These are phyloP conservation scores for Caenorhabditis afra DNA, from an alignment of 2,888 invertebrate species.

Conservation along the genomic window DNA sequence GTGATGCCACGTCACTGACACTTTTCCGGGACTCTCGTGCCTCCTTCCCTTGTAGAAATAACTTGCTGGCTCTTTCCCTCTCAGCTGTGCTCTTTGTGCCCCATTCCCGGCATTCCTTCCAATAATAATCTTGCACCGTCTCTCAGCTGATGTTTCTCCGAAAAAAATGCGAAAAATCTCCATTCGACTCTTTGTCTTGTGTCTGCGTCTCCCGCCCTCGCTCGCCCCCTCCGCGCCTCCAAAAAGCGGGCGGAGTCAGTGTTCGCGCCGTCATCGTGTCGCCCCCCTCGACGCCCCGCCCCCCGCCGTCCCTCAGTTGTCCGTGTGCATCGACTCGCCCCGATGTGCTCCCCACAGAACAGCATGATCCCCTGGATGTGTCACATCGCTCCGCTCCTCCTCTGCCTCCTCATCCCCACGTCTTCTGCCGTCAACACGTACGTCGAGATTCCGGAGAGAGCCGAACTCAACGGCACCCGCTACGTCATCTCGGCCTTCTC, in stretches of 20 bases:
- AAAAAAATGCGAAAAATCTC: constrained; percentile 17
- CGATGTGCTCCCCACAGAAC: too few species aligned
- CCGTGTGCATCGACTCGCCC: neutral
- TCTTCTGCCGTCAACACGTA: constrained; percentile 27
- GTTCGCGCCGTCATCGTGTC: constrained; percentile 16
- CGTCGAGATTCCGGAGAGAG: constrained; percentile 48
- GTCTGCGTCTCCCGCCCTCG: neutral
- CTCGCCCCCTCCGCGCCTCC: neutral
- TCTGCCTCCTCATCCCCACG: constrained; percentile 1
- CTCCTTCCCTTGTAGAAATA: too few species aligned
- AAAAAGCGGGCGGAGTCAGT: constrained; percentile 25
- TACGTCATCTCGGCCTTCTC: constrained; percentile 58
- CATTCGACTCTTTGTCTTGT: neutral
- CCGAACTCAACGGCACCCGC: constrained; percentile 30
- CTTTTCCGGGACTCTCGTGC: too few species aligned
- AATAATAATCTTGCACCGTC: neutral
- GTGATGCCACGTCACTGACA: too few species aligned
- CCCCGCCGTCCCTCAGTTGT: constrained; percentile 5
- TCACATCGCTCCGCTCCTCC: neutral
- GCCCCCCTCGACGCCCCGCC: constrained; percentile 8
- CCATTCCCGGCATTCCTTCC: neutral
- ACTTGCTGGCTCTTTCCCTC: neutral
- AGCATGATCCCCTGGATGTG: neutral
- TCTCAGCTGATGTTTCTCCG: constrained; percentile 3
- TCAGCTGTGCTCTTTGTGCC: neutral